Base-by-base conservation (phyloP, 2,888 invertebrate genomes). In the Caenorhabditis sp. region DNA sequence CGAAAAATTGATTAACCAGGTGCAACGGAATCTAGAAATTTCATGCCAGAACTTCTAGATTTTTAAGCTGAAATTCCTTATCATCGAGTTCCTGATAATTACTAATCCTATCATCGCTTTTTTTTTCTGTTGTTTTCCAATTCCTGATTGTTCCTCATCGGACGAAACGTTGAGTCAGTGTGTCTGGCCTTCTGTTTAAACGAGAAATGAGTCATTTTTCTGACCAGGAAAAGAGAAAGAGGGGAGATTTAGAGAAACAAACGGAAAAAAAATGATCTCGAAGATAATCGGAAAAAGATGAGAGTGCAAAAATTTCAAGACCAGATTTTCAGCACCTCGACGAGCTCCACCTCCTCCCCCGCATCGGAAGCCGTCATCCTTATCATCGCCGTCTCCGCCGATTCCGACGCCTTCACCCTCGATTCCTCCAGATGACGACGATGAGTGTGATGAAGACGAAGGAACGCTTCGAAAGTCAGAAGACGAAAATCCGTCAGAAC, bases 271-370 rank as follows among this genome's bases (percentile, higher is more conserved):
- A 44, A 44, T 10, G 44, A n/a, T n/a, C n/a, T n/a, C n/a, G 16
- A 44, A 44, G 12, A 7, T 44, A 14, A 49, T 19, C 14, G n/a
- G 19, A 49, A 19, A 49, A 49, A 2, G 10, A 19, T n/a, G n/a
- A n/a, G n/a, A n/a, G n/a, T n/a, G 14, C 7, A 10, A 49, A 49
- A 49, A 49, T 5, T 19, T 7, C 19, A 2, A 16, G 19, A 5
- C 4, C n/a, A 19, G 1, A 28, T 51, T 66, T 77, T 19, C 77
- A 70, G 69, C 63, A 24, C 80, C 69, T 4, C 69, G 69, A 12
- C 69, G 64, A 24, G 56, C 76, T 64, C 81, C 81, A 7, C 77
- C 66, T 7, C 77, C 82, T 22, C 82, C 82, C 10, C 82, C 82
- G 7, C 77, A 72, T 44, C 77, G 59, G 5, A 82, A 79, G 74